A percentile compares a stretch with the other conserved stretches of the same genome.
Evolutionary conservation across 2,797 vertebrate species (phyloP).

Genomic region (Acropternis orthonyx): DNA sequence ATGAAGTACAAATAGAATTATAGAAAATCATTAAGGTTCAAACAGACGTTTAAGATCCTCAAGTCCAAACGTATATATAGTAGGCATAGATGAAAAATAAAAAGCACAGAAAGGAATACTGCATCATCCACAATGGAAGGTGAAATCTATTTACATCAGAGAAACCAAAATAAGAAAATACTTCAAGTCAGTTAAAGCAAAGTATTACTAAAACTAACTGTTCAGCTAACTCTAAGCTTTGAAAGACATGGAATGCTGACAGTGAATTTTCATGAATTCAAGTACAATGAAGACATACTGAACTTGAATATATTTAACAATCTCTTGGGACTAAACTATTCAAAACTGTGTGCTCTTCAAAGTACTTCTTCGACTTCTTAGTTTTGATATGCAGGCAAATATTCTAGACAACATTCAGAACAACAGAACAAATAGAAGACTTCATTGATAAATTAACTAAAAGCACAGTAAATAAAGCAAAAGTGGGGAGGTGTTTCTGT

Average conservation of each 20-base stretch:
- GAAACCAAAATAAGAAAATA: neutral
- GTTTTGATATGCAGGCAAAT: neutral
- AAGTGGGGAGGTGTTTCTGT: neutral
- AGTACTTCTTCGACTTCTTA: rapidly evolving
- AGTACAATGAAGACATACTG: neutral
- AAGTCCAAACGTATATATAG: neutral
- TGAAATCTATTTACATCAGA: neutral
- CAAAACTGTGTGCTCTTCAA: neutral
- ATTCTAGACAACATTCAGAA: neutral
- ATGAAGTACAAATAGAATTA: neutral
- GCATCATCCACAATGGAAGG: neutral
- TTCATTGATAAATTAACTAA: neutral
- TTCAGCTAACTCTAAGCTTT: neutral
- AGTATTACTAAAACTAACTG: neutral
- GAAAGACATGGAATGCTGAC: neutral
- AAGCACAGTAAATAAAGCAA: neutral
- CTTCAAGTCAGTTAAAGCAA: neutral
- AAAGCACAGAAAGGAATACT: neutral
- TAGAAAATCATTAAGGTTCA: neutral
- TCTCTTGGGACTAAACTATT: neutral
- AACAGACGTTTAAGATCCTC: neutral
- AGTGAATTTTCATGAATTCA: neutral
- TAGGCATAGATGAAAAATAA: neutral
- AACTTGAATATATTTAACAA: neutral
- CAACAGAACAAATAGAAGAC: neutral